A percentile compares a stretch with the other conserved stretches of the same genome.
These are phyloP conservation scores for Phalacrocorax brasilianus DNA, from an alignment of 2,113 vertebrate genomes.

Conservation along the genomic window DNA sequence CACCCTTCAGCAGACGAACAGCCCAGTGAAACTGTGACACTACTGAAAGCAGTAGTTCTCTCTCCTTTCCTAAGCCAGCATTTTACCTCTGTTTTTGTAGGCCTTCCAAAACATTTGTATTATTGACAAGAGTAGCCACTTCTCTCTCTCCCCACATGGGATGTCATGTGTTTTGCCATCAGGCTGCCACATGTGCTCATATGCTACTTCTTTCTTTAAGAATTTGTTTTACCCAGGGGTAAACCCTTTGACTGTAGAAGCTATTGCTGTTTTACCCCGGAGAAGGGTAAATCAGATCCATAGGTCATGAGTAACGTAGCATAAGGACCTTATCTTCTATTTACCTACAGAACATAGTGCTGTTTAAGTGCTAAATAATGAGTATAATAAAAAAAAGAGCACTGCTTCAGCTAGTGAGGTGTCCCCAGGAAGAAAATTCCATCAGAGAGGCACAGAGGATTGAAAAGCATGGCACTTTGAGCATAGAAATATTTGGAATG, in stretches of 20 bases:
- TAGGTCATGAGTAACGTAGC: neutral
- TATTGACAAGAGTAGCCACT: neutral
- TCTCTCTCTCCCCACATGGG: neutral
- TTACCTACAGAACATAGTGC: neutral
- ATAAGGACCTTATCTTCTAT: neutral
- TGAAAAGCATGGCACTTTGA: neutral
- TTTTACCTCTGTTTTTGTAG: neutral
- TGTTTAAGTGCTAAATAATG: slow-evolving; percentile 38
- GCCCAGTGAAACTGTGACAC: neutral
- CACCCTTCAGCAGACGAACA: neutral
- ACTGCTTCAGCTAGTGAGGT: neutral
- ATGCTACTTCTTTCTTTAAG: neutral
- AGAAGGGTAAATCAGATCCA: neutral
- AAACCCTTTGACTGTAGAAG: neutral
- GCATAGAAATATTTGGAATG: slow-evolving; percentile 7
- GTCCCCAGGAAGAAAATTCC: slow-evolving; percentile 5
- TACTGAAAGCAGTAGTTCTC: neutral
- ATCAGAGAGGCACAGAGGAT: neutral
- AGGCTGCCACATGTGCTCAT: neutral
- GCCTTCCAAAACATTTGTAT: neutral
- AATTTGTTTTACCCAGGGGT: neutral
- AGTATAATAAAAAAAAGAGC: neutral
- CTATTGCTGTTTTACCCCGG: neutral
- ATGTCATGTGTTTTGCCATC: neutral
- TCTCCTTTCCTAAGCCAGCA: neutral